These are phyloP conservation scores for Andrena haemorrhoa DNA, from an alignment of 2,888 invertebrate genomes.

Conservation along the genomic window DNA sequence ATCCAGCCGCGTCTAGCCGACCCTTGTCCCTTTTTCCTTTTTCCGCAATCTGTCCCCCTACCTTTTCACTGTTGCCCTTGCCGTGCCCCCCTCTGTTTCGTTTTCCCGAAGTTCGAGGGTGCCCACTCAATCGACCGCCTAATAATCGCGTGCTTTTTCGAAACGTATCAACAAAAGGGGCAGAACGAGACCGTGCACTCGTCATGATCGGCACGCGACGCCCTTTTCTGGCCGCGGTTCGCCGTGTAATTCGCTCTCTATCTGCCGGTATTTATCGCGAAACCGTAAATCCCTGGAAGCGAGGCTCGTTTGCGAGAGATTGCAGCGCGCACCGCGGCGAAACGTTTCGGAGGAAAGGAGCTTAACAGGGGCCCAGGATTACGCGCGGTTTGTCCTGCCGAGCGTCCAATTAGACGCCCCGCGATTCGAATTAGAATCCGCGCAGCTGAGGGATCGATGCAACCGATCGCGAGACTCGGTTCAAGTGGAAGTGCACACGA, in stretches of 20 bases:
- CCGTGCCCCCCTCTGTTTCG: conserved; percentile 4
- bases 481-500: neutral
- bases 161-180: conserved; percentile 13
- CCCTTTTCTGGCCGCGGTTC: conserved; percentile 40
- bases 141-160: conserved; percentile 63
- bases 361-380: conserved; percentile 48
- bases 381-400: conserved; percentile 43
- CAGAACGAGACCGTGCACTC: conserved; percentile 17
- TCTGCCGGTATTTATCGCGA: conserved; percentile 57
- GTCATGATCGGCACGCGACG: conserved; percentile 60
- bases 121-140: conserved; percentile 43
- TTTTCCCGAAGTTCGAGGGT: conserved; percentile 34
- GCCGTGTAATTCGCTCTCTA: conserved; percentile 53
- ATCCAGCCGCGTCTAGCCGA: conserved; percentile 32
- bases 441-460: neutral
- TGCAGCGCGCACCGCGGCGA: conserved; percentile 28
- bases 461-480: neutral
- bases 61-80: neutral
- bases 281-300: conserved; percentile 52
- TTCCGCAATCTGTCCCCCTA: too few species aligned
- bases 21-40: conserved; percentile 3
- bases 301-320: conserved; percentile 62
- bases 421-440: conserved; percentile 30
- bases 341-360: conserved; percentile 54
- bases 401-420: conserved; percentile 45